Base-by-base conservation (phyloP, 2,113 vertebrate genomes). In the Pelvicachromis taeniatus region DNA sequence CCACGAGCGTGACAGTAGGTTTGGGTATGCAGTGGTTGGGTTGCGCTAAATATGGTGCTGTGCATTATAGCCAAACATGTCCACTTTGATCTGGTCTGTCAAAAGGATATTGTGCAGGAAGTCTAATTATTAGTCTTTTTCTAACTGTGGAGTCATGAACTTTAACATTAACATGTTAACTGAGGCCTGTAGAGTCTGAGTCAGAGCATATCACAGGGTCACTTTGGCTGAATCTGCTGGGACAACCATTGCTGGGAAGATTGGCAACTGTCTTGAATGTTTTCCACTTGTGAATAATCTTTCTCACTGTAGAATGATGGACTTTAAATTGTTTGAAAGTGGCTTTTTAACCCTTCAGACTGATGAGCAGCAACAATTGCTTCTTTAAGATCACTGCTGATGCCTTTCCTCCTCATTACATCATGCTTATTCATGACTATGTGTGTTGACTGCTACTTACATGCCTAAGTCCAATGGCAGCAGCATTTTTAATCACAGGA, bases 211-310 rank as follows among this genome's bases (percentile, higher is more conserved):
- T 38, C 61, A 65, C 33, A 38, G 11, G n/a, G 19, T 40, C 21
- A 65, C 61, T 40, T 40, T 65, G 11, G 2, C 7, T 65, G 33
- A 65, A 65, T 65, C 19, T 65, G 19, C 61, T 40, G 61, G 33
- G 19, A 63, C 0, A 19, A 0, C 61, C 4, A 65, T 8, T 40
- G 33, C 6, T 40, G 33, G 19, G 2, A 65, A 65, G 33, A 38
- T 10, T 9, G 35, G 9, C 9, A 38, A 9, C 35, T 38, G 33
- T 35, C 33, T 7, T 38, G 35, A 38, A 38, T 9, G 9, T 10
- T 38, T 38, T 10, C 9, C 35, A 38, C 35, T 38, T 38, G 61
- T 21, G 19, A 38, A 38, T 38, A 65, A 65, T 65, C 33, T 65
- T 40, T 40, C 33, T 21, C 33, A 40, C 2, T 40, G 61, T 65